These are phyloP conservation scores for Bombyx mandarina DNA, from an alignment of 1,140 invertebrate species.

Conservation along the genomic window DNA sequence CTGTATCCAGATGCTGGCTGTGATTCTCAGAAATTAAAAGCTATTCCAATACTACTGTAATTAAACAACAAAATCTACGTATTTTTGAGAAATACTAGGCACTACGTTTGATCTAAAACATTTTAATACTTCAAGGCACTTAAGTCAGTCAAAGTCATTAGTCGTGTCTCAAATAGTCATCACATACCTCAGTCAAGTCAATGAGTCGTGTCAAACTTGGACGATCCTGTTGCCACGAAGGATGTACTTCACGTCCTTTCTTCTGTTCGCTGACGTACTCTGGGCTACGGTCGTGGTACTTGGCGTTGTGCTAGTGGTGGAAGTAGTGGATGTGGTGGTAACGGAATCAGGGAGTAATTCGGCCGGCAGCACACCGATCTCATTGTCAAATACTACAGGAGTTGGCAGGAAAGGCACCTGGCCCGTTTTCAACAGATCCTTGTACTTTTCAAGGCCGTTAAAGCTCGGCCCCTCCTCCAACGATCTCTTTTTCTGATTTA, in stretches of 20 bases:
- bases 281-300: slow-evolving; percentile 24
- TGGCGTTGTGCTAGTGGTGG: slow-evolving; percentile 28
- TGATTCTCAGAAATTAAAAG: too few species aligned
- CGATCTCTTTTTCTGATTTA: slow-evolving; percentile 48
- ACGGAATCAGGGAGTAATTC: slow-evolving; percentile 38
- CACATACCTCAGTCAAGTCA: slow-evolving; percentile 57
- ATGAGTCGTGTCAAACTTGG: slow-evolving; percentile 56
- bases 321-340: slow-evolving; percentile 19
- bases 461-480: slow-evolving; percentile 40
- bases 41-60: too few species aligned
- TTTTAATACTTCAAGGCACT: not conserved
- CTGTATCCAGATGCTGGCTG: too few species aligned
- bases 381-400: slow-evolving; percentile 47
- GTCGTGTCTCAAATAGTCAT: slow-evolving; percentile 11
- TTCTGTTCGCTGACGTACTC: slow-evolving; percentile 35
- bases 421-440: slow-evolving; percentile 39
- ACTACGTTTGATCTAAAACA: not conserved
- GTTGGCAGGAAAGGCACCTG: slow-evolving; percentile 40
- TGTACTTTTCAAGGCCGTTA: slow-evolving; percentile 31
- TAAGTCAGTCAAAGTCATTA: not conserved
- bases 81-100: too few species aligned
- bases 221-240: slow-evolving; percentile 64
- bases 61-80: too few species aligned
- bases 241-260: slow-evolving; percentile 55
- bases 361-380: slow-evolving; percentile 53